Base-by-base conservation (phyloP, 2,113 vertebrate genomes). In the Monopterus albus region DNA sequence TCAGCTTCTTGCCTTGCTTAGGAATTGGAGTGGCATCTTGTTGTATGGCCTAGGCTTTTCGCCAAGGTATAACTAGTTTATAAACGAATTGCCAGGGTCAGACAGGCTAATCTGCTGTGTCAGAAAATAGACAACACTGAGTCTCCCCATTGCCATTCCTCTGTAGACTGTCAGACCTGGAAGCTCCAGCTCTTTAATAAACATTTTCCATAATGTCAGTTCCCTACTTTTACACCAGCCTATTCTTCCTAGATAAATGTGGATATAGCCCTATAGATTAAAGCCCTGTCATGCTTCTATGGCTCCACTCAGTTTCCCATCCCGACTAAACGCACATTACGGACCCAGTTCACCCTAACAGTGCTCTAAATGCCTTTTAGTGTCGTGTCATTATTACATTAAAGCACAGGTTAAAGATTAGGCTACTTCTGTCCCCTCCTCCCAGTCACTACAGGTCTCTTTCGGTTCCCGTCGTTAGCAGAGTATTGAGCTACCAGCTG, bases 401-500 rank as follows among this genome's bases (percentile, higher is more conserved):
- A 17, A n/a, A 75, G 52, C 83, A 82, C 79, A 79, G 78, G 88
- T 84, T 79, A 63, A 75, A 87, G 82, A 85, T 83, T 76, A 79
- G 53, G n/a, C n/a, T n/a, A n/a, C n/a, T n/a, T n/a, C 28, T 5
- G 20, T 47, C 52, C 46, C 71, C 69, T 52, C 63, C 67, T 56
- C 47, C 38, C 35, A 64, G 57, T 15, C 72, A 67, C 53, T 57
- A 35, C 76, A 63, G 80, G 56, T 76, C 76, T 65, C 64, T 83
- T n/a, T 88, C 59, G 40, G 57, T 69, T 62, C 89, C 85, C 84
- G 87, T 81, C 67, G 83, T 84, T 87, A 76, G 90, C 79, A 62
- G 74, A 90, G 89, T 81, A 83, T 88, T 81, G 87, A 89, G 88
- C 92, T 91, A 71, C 86, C 79, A 90, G 78, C 75, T 94, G 95